phyloP scores from a whole-genome alignment of 2,888 invertebrate genomes.

The Elegia similella region DNA sequence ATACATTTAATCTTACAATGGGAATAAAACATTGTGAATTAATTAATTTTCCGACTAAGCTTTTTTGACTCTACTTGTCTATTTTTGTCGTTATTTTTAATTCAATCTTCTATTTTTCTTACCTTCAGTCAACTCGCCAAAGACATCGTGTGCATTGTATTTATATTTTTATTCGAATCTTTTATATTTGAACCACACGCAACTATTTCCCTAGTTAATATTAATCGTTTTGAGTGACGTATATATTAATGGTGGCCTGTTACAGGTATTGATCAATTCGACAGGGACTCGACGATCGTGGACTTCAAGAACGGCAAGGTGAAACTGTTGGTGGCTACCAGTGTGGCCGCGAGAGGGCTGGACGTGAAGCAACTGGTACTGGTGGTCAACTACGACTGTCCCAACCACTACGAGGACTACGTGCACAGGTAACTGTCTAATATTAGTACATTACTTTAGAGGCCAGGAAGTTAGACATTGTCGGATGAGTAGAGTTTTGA shows the following conservation, averaged over 20 bases:
- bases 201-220: conserved; percentile 30
- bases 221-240: conserved; percentile 42
- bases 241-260: conserved; percentile 72
- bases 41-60: no score
- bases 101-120: no score
- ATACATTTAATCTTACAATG: no score
- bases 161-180: conserved; percentile 16
- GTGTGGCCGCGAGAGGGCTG: conserved; percentile 98
- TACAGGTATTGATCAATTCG: conserved; percentile 97
- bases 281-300: conserved; percentile 97
- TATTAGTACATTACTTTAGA: neutral
- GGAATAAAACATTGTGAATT: no score
- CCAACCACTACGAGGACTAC: conserved; percentile 99
- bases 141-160: no score
- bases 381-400: conserved; percentile 99
- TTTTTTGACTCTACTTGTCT: no score
- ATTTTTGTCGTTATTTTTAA: no score
- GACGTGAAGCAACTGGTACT: conserved; percentile 98
- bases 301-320: conserved; percentile 98
- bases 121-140: no score
- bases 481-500: no score
- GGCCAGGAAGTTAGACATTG: no score
- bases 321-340: conserved; percentile 96
- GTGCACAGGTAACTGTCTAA: conserved; percentile 86
- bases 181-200: conserved; percentile 30